These are phyloP conservation scores for Mugil cephalus DNA, from an alignment of 2,113 vertebrate genomes.

Conservation along the genomic window DNA sequence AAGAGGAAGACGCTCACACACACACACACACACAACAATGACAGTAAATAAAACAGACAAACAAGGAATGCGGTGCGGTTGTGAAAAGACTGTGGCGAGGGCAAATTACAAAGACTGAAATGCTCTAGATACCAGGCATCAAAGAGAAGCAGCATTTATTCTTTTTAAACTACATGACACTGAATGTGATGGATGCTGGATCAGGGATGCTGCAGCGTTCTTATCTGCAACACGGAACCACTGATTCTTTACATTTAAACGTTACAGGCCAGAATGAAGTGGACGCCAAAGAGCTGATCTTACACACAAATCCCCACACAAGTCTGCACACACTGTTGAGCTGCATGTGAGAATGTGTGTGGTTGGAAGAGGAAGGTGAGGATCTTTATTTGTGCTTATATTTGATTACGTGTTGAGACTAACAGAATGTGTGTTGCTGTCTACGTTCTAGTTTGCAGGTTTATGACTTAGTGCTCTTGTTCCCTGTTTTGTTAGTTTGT, in stretches of 20 bases:
- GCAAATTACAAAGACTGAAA: slow-evolving; percentile 44
- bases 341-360: no score
- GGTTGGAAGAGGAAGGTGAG: no score
- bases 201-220: background rate
- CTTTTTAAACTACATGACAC: slow-evolving; percentile 18
- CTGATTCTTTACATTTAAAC: background rate
- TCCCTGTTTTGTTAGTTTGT: no score
- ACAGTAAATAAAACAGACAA: slow-evolving; percentile 58
- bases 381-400: no score
- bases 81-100: slow-evolving; percentile 45
- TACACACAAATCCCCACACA: no score
- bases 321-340: no score
- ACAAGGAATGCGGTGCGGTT: slow-evolving; percentile 32
- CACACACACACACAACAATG: slow-evolving; percentile 38
- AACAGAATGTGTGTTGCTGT: no score
- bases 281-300: slow-evolving; percentile 7
- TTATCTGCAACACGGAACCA: background rate
- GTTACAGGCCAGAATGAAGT: background rate
- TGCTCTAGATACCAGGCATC: slow-evolving; percentile 28
- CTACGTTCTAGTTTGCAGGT: no score
- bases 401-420: no score
- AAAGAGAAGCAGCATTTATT: slow-evolving; percentile 2
- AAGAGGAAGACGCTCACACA: slow-evolving; percentile 18
- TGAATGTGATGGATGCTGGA: background rate
- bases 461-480: no score